Evolutionary conservation across 2,113 vertebrate genomes (phyloP).

Genomic region (Propithecus coquereli): DNA sequence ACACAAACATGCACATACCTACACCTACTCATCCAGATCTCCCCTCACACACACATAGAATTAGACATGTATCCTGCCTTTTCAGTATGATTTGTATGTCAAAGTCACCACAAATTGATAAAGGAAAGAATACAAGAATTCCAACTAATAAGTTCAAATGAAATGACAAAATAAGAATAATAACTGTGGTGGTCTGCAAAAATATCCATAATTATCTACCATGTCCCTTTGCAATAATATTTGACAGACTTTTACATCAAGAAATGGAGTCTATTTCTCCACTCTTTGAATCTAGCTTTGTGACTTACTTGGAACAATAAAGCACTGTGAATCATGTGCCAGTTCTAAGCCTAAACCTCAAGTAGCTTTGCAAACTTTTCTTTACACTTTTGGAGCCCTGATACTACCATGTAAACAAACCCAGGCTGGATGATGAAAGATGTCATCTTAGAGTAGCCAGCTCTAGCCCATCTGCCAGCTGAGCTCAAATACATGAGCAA

Average conservation of each 20-base stretch:
- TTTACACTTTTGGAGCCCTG: background rate
- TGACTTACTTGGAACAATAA: background rate
- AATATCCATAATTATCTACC: background rate
- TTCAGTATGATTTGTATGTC: background rate
- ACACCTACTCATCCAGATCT: accelerated
- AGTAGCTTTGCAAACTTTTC: background rate
- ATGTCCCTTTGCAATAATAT: background rate
- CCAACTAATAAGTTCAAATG: background rate
- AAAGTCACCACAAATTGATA: background rate
- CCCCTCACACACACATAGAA: background rate
- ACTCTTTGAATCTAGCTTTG: background rate
- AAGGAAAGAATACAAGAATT: background rate
- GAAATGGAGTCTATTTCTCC: background rate
- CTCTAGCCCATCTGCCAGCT: background rate
- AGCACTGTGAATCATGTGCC: background rate
- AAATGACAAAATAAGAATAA: background rate
- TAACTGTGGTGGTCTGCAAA: background rate
- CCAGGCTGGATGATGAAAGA: background rate
- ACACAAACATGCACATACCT: background rate
- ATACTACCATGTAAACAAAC: background rate
- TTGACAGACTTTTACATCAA: background rate
- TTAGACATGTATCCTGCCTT: background rate
- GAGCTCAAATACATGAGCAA: background rate
- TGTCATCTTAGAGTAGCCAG: background rate
- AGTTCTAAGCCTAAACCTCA: background rate